Base-by-base conservation (phyloP, 1,140 invertebrate genomes). In the Drosophila malerkotliana region DNA sequence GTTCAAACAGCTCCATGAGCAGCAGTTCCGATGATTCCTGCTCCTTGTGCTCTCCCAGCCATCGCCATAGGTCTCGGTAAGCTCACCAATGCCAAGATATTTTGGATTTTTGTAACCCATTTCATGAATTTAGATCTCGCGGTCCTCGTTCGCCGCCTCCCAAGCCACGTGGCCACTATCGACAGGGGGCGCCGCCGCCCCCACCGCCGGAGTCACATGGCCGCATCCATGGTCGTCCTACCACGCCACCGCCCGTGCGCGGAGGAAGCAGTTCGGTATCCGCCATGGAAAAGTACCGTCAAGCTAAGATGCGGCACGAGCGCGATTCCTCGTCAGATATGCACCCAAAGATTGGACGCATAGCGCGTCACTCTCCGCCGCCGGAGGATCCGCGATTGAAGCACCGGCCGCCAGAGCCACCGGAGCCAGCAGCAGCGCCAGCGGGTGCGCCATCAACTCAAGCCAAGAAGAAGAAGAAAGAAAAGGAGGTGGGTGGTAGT, bases 21-120 rank as follows among this genome's bases (percentile, higher is more conserved):
- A 96, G 95, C 73, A 97, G 96, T 78, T 96, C 96, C 0, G 96
- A 97, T 81, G 95, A 95, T 89, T 96, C 95, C 0, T 97, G 96
- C 87, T 96, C 95, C 0, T 94, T 96, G 3, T 96, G 96, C 88
- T 89, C 79, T 54, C 90, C 89, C 71, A 92, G 81, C 72, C 85
- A 91, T 81, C 84, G 73, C 56, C 91, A 77, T 67, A 90, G 84
- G 77, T 92, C 90, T 82, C 90, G 89, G 91, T 92, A 74, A 82
- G 76, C 24, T 8, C n/a, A 34, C 7, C 0, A 8, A 28, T 5
- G 1, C 10, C 0, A 34, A 0, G 14, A 2, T 5, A 8, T 26
- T 5, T 1, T 7, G 14, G 7, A 7, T 0, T 15, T 10, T 15
- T n/a, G 2, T 34, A 41, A 32, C 32, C 32, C 79, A 79, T 12